Evolutionary conservation across 2,888 invertebrate species (phyloP), one percentile per base, ranked within the genome.

Genomic region (Lochmaea crataegi): DNA sequence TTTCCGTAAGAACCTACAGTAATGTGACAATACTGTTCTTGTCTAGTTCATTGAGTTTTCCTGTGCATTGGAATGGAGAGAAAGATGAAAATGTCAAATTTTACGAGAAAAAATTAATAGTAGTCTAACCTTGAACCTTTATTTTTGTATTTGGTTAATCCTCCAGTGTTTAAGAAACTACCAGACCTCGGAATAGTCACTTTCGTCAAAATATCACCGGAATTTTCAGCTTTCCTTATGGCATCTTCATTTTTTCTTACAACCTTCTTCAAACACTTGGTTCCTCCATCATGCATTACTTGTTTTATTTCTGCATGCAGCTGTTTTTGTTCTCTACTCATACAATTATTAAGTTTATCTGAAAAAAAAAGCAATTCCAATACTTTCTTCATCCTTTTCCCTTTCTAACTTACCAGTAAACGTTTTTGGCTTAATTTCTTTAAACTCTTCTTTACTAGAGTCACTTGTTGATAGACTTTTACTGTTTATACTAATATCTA

Each of bases 161-260:
- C 94, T 64, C 93, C 94, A 16, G 94, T 92, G 81, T 94, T 95
- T 58, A 96, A 89, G 84, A 96, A 96, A 85, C 95, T 96, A 63
- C 94, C 94, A 66, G 94, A 94, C 80, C 95, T 90, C 14, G 96
- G 96, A 81, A 96, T 92, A 56, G 95, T 95, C 58, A 96, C 94
- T 86, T 94, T 94, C 0, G 96, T 96, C 81, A 95, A 87, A 80
- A 94, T 93, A 85, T 96, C 95, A 9, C 95, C 95, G 70, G 91
- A 90, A 76, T 92, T 91, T 10, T 90, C 89, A 51, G 88, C 87
- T 61, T 88, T 84, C n/a, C 84, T 78, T 41, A 83, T 76, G 2
- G 76, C 57, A 60, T 86, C 86, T 67, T 85, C 83, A 42, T 81
- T 76, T 75, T 83, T 84, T 60, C 84, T 75, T 14, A 86, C 84